Percentiles rank a stretch among this genome's conserved stretches.
Evolutionary conservation across 2,888 invertebrate species (phyloP).

Genomic region (Criorhina ranunculi): DNA sequence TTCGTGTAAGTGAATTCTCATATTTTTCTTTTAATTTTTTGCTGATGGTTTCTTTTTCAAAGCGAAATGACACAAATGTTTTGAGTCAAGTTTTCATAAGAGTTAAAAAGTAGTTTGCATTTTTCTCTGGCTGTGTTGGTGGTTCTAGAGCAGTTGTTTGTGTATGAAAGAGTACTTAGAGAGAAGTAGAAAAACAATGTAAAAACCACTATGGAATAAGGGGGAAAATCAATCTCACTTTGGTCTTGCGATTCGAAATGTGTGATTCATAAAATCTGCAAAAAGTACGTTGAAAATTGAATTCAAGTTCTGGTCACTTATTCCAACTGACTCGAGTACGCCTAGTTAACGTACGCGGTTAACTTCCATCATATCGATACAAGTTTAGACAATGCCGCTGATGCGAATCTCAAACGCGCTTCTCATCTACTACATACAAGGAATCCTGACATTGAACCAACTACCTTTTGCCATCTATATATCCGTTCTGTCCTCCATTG

Average conservation of each 20-base stretch:
- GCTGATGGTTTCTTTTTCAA: slow-evolving; percentile 5
- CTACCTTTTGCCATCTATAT: neutral
- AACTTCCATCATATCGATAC: too few relatives aligned
- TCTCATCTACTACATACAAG: neutral
- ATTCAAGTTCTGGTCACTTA: too few relatives aligned
- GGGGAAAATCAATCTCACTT: too few relatives aligned
- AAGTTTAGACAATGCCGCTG: too few relatives aligned
- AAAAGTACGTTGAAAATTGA: too few relatives aligned
- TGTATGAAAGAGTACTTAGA: slow-evolving; percentile 22
- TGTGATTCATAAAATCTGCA: too few relatives aligned
- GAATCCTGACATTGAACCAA: slow-evolving; percentile 36
- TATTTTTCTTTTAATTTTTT: slow-evolving; percentile 11
- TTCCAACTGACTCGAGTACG: too few relatives aligned
- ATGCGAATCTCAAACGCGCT: too few relatives aligned
- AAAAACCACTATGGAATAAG: neutral
- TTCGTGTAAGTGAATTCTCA: slow-evolving; percentile 1
- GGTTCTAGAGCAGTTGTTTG: slow-evolving; percentile 38
- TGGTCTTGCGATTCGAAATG: too few relatives aligned
- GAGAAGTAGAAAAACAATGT: neutral
- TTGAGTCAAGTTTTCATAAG: slow-evolving; percentile 72
- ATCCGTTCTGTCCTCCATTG: neutral
- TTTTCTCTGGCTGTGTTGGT: slow-evolving; percentile 9
- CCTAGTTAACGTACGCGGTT: too few relatives aligned
- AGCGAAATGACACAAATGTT: slow-evolving; percentile 51
- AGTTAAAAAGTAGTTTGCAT: slow-evolving; percentile 50